Percentiles rank a stretch among this genome's conserved stretches.
These are phyloP conservation scores for Python bivittatus DNA, from an alignment of 2,113 vertebrate genomes.

Conservation along the genomic window DNA sequence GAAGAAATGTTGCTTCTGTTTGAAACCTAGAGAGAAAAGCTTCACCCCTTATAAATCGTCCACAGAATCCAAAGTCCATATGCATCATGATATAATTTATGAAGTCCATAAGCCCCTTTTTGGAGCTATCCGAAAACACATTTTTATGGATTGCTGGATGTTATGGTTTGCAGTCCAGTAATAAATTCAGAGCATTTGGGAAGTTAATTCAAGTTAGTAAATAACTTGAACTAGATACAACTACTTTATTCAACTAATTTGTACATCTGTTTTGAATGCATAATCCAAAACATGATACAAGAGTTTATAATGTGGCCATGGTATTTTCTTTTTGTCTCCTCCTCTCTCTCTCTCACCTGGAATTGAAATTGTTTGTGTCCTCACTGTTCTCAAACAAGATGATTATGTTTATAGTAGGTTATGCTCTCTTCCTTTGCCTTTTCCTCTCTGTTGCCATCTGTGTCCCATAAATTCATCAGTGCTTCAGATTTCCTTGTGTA, in stretches of 20 bases:
- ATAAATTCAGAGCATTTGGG: not conserved
- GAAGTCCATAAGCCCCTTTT: not conserved
- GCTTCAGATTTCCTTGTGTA: not conserved
- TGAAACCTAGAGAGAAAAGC: not conserved
- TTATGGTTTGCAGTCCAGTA: not conserved
- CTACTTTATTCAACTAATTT: not conserved
- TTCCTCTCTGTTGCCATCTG: not conserved
- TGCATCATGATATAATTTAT: not conserved
- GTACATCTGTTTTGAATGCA: not conserved
- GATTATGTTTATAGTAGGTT: not conserved
- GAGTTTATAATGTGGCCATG: not conserved
- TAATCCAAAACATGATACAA: not conserved
- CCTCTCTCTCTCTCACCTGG: not conserved
- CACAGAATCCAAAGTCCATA: not conserved
- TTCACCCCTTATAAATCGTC: not conserved
- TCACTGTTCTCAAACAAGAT: not conserved
- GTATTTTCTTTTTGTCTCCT: not conserved
- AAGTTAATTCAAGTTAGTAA: not conserved
- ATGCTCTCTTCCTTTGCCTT: not conserved
- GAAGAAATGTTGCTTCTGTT: not conserved
- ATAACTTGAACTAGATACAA: not conserved
- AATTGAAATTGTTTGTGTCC: not conserved
- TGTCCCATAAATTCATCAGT: not conserved
- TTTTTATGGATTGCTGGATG: not conserved
- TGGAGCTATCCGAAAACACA: not conserved